phyloP scores from a whole-genome alignment of 2,888 invertebrate species.

The Polymixis lichenea region DNA sequence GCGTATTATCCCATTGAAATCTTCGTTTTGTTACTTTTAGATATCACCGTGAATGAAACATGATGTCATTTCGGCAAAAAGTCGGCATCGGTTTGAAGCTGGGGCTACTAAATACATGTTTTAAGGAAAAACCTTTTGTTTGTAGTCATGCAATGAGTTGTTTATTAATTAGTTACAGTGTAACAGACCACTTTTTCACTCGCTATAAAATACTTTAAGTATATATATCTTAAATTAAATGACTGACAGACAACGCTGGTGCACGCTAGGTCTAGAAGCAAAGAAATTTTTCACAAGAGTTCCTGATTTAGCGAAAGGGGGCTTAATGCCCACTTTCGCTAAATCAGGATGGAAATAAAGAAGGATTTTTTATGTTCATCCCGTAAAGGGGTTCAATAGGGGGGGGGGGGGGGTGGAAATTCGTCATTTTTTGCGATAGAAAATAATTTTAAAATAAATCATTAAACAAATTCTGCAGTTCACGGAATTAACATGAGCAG shows the following conservation, averaged over 20 bases:
- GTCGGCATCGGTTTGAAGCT: conserved; percentile 49
- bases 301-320: background rate
- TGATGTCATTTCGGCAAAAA: conserved; percentile 68
- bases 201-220: background rate
- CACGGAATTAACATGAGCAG: background rate
- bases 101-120: conserved; percentile 35
- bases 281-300: background rate
- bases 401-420: too few relatives aligned
- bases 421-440: background rate
- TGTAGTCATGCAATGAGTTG: conserved; percentile 6
- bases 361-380: background rate
- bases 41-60: conserved; percentile 68
- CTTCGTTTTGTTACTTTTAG: conserved; percentile 69
- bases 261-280: too few relatives aligned
- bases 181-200: background rate
- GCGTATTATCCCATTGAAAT: conserved; percentile 70
- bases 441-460: background rate
- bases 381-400: too few relatives aligned
- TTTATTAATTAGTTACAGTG: background rate
- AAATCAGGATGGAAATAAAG: too few relatives aligned
- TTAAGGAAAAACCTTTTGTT: conserved; percentile 17
- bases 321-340: too few relatives aligned
- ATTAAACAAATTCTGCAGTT: background rate
- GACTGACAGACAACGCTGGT: background rate
- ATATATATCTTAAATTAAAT: background rate